These are phyloP conservation scores for Hydrozoanthus tunicans DNA, from an alignment of 64 coral and sea anemone species.

Conservation along the genomic window DNA sequence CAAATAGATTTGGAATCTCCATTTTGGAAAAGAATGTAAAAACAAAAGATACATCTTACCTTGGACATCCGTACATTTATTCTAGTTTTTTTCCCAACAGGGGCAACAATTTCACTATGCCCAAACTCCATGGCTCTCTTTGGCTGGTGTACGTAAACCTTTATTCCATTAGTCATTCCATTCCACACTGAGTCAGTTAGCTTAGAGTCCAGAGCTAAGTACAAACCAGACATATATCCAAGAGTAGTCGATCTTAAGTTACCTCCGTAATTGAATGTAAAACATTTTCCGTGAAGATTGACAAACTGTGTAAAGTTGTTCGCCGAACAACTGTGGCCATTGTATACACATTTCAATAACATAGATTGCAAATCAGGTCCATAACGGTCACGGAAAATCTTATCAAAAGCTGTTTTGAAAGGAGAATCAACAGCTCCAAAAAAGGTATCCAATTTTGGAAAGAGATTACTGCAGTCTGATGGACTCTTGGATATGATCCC, in stretches of 20 bases:
- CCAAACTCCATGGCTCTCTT: not conserved
- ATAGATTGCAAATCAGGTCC: constrained; percentile 43
- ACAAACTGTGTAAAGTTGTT: constrained; percentile 33
- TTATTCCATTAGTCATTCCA: constrained; percentile 42
- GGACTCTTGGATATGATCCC: not conserved
- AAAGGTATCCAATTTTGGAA: not conserved
- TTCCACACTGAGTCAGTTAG: constrained; percentile 33
- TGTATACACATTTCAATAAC: constrained; percentile 33
- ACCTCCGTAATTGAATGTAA: constrained; percentile 45
- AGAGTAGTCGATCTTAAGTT: not conserved
- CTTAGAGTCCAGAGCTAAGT: constrained; percentile 47
- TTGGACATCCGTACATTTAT: not conserved
- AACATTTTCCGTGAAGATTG: constrained; percentile 45
- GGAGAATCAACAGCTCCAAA: not conserved
- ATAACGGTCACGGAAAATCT: constrained; percentile 26
- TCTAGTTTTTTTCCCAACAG: constrained; percentile 11
- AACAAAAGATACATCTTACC: not conserved
- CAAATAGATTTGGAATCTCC: not conserved
- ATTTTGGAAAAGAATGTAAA: not conserved
- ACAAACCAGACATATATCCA: not conserved
- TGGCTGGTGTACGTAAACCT: constrained; percentile 52
- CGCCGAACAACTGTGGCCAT: constrained; percentile 16
- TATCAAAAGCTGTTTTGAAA: constrained; percentile 32
- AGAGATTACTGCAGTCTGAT: not conserved
- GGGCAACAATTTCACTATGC: constrained; percentile 11